phyloP scores from a whole-genome alignment of 2,113 vertebrate genomes.

The Edolisoma coerulescens region DNA sequence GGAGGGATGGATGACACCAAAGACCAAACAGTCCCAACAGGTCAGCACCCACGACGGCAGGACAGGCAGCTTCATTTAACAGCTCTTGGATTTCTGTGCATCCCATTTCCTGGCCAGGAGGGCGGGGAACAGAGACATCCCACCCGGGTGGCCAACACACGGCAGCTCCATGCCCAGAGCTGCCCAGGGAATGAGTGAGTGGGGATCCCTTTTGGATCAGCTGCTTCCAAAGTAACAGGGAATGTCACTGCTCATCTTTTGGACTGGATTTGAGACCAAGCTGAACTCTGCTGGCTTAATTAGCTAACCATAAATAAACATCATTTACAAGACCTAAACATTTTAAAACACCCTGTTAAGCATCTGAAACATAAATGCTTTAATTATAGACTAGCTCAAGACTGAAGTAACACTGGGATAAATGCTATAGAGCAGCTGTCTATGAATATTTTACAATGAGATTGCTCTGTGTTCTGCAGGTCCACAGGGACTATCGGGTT shows the following conservation, averaged over 20 bases:
- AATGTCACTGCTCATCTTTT: not conserved
- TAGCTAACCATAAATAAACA: constrained; percentile 68
- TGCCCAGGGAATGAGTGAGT: not conserved
- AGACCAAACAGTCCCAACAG: not conserved
- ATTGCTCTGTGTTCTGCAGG: not conserved
- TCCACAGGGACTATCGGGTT: not conserved
- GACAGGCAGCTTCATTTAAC: not conserved
- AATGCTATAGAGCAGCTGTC: constrained; percentile 65
- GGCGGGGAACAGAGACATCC: not conserved
- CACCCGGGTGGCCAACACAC: rapidly evolving
- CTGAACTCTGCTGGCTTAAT: constrained; percentile 51
- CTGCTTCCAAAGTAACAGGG: not conserved
- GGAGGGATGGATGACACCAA: not conserved
- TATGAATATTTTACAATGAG: constrained; percentile 61
- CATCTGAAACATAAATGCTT: constrained; percentile 68
- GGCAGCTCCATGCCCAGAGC: not conserved
- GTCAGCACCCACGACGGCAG: not conserved
- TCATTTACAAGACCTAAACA: constrained; percentile 66
- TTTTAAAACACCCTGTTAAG: constrained; percentile 69
- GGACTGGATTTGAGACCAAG: not conserved
- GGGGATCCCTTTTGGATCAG: not conserved
- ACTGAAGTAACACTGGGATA: constrained; percentile 63
- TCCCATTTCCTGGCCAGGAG: not conserved
- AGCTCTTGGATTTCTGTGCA: not conserved
- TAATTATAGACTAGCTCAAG: constrained; percentile 67